These are phyloP conservation scores for Hydrocynus forskahlii DNA, from an alignment of 2,797 vertebrate species.

Conservation along the genomic window DNA sequence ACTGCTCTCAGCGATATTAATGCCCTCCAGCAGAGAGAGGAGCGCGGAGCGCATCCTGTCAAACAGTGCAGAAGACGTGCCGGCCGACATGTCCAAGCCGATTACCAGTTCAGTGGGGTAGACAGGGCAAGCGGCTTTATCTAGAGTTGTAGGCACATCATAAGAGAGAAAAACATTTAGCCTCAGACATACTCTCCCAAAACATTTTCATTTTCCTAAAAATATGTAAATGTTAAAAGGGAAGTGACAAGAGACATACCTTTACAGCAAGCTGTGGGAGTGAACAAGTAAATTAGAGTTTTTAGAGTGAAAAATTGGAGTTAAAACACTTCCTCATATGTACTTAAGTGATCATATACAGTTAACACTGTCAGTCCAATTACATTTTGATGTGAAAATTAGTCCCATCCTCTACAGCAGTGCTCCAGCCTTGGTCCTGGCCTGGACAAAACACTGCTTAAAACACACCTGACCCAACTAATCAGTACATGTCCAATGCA, in stretches of 20 bases:
- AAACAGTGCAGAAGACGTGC: conserved; percentile 74
- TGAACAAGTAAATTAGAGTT: not conserved
- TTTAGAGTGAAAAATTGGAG: not conserved
- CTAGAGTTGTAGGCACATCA: conserved; percentile 55
- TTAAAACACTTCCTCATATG: not conserved
- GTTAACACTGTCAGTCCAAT: no score
- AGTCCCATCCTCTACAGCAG: no score
- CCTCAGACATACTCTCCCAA: not conserved
- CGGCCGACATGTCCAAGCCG: conserved; percentile 84
- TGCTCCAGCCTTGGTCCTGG: no score
- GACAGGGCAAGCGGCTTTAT: conserved; percentile 71
- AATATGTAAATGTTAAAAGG: not conserved
- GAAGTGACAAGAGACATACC: conserved; percentile 68
- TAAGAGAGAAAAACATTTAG: not conserved
- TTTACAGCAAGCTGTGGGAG: conserved; percentile 78
- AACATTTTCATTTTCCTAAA: not conserved
- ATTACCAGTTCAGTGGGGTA: conserved; percentile 89
- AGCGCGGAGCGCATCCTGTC: conserved; percentile 80
- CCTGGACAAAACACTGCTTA: no score
- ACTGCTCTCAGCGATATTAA: conserved; percentile 82
- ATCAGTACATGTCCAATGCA: no score
- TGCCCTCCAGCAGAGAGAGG: conserved; percentile 75
- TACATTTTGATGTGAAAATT: no score
- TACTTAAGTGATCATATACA: not conserved
- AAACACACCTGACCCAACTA: no score